These are phyloP conservation scores for Diloba caeruleocephala DNA, from an alignment of 2,888 invertebrate genomes.

Conservation along the genomic window DNA sequence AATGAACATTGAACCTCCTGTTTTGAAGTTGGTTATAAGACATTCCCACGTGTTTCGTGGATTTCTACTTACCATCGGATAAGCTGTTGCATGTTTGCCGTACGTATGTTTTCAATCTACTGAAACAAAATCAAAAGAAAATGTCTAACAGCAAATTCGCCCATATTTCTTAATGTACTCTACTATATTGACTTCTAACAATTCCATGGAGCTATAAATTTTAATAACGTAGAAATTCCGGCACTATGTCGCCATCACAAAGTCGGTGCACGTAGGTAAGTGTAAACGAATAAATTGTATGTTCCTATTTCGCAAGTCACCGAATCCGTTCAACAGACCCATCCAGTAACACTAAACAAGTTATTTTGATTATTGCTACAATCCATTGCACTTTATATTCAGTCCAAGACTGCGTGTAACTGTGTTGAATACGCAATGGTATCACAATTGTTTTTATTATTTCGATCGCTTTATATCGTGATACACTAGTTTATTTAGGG, in stretches of 20 bases:
- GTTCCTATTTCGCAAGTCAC: slow-evolving; percentile 56
- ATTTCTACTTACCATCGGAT: too few relatives aligned
- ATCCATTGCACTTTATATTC: slow-evolving; percentile 15
- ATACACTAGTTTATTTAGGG: slow-evolving; percentile 20
- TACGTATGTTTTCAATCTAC: too few relatives aligned
- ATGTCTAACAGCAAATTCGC: slow-evolving; percentile 18
- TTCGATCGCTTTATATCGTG: neutral
- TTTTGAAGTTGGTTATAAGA: too few relatives aligned
- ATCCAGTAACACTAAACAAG: neutral
- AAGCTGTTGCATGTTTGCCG: too few relatives aligned
- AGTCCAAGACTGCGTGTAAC: fast-evolving
- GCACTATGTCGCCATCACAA: slow-evolving; percentile 22
- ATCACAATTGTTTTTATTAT: neutral
- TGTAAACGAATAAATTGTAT: slow-evolving; percentile 57
- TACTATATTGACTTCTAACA: slow-evolving; percentile 37
- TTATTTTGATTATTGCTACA: neutral
- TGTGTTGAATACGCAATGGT: slow-evolving; percentile 8
- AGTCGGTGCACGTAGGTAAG: slow-evolving; percentile 50
- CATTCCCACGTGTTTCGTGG: too few relatives aligned
- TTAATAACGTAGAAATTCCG: slow-evolving; percentile 43
- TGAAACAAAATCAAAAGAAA: slow-evolving; percentile 18
- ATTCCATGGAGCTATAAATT: slow-evolving; percentile 45
- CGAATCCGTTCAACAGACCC: slow-evolving; percentile 35
- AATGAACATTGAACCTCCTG: too few relatives aligned
- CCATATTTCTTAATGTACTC: slow-evolving; percentile 35